These are phyloP conservation scores for Plectropomus leopardus DNA, from an alignment of 2,113 vertebrate species.

Conservation along the genomic window DNA sequence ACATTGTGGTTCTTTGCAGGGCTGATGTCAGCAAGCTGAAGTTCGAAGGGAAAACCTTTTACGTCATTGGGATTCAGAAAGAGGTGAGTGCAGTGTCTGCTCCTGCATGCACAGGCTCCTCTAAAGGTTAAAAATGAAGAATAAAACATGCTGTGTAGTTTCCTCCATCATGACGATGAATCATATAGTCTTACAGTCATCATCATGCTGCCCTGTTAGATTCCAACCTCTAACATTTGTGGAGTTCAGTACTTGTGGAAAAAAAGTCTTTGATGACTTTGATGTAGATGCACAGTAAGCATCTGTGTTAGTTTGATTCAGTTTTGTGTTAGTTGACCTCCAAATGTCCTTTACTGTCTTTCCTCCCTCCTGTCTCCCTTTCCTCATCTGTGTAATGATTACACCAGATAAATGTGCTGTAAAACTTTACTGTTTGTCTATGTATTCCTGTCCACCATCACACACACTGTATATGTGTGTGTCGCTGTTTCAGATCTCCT, in stretches of 20 bases:
- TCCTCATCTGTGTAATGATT: constrained; percentile 35
- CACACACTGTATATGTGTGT: constrained; percentile 67
- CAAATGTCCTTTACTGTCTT: constrained; percentile 32
- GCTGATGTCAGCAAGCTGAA: constrained; percentile 96
- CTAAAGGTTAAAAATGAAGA: constrained; percentile 14
- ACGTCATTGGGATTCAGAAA: constrained; percentile 94
- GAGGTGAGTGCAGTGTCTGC: constrained; percentile 86
- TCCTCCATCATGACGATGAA: constrained; percentile 30
- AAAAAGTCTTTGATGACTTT: constrained; percentile 22
- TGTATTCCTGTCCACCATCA: constrained; percentile 64
- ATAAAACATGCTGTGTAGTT: constrained; percentile 8
- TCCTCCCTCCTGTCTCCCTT: neutral
- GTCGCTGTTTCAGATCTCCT: constrained; percentile 81
- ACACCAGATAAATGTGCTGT: constrained; percentile 47
- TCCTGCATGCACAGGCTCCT: constrained; percentile 1
- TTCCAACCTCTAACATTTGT: constrained; percentile 16
- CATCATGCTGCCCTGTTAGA: constrained; percentile 34
- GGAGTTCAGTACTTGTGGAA: neutral
- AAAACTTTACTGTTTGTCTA: constrained; percentile 56
- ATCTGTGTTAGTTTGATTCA: constrained; percentile 21
- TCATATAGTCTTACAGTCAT: constrained; percentile 18
- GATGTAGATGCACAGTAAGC: constrained; percentile 13
- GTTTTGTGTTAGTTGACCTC: constrained; percentile 21
- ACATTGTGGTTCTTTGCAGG: constrained; percentile 82
- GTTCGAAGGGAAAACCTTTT: constrained; percentile 99